Evolutionary conservation across 2,888 invertebrate genomes (phyloP).

Genomic region (Adineta ricciae): DNA sequence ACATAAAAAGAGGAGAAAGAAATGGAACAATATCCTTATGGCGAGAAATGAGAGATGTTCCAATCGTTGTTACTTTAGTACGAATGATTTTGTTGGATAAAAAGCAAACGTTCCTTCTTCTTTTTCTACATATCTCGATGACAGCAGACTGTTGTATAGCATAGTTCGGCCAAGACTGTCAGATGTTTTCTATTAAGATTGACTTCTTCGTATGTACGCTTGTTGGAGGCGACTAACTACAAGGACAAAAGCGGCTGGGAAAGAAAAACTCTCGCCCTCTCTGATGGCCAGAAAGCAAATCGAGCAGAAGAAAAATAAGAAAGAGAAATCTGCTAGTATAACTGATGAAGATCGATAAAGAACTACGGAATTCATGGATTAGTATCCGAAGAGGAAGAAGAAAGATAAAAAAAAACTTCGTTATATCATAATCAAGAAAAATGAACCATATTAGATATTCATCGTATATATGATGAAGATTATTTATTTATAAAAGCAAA

Average conservation of each 20-base stretch:
- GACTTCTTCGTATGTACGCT: background rate
- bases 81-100: background rate
- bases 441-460: background rate
- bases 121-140: background rate
- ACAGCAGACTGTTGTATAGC: background rate
- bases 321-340: background rate
- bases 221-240: background rate
- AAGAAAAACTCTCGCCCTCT: background rate
- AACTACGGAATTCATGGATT: background rate
- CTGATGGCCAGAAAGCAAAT: background rate
- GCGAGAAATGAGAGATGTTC: background rate
- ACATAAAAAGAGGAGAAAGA: background rate
- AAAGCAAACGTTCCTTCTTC: background rate
- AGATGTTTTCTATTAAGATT: constrained; percentile 13
- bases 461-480: background rate
- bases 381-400: background rate
- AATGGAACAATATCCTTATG: background rate
- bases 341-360: background rate
- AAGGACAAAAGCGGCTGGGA: background rate
- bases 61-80: constrained; percentile 5
- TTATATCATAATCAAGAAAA: background rate
- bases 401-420: background rate
- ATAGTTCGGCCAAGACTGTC: background rate
- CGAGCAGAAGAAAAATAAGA: background rate
- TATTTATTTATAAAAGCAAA: background rate